Evolutionary conservation across 2,888 invertebrate genomes (phyloP), one percentile per base, ranked within the genome.

Genomic region (Leptinotarsa peninsularis): DNA sequence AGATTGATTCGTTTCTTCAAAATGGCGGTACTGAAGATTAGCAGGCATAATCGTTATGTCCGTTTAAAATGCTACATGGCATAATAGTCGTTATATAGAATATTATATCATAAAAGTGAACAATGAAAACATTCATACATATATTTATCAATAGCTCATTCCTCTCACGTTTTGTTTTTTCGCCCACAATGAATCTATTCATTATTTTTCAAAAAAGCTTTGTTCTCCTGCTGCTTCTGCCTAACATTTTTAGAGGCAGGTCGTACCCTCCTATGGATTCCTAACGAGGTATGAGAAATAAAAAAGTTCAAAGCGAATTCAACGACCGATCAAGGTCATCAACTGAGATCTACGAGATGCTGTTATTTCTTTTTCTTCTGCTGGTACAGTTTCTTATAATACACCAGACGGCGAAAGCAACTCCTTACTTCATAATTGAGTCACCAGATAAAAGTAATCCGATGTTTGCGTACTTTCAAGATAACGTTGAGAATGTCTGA

Each of bases 281-380:
- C 33, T 17, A 63, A 63, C 63, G 63, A 63, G 63, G 43, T 60
- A 43, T 43, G 33, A 63, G 63, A 63, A 18, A 63, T 63, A 63
- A 63, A 63, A 63, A 43, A 63, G 33, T 27, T 33, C 43, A 43
- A 18, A 43, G 63, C 63, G 33, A 43, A 63, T 63, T 63, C 63
- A 63, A 63, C n/a, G 63, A 63, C 63, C 63, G 63, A 63, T 43
- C 63, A 63, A 63, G 63, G 63, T 63, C 63, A 63, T 63, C 63
- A 63, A 63, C 63, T 43, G 63, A 27, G 63, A 63, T 63, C 63
- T 63, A 63, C 21, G 60, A 63, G 63, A 63, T 33, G 63, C 63
- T 63, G 63, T 43, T 63, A 63, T 63, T 63, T 63, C 63, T 63
- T 63, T 63, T 63, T 63, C 63, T 63, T 43, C 5, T 27, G 63